phyloP scores from a whole-genome alignment of 35 echinoderm and acorn worm species.

The Apostichopus japonicus region DNA sequence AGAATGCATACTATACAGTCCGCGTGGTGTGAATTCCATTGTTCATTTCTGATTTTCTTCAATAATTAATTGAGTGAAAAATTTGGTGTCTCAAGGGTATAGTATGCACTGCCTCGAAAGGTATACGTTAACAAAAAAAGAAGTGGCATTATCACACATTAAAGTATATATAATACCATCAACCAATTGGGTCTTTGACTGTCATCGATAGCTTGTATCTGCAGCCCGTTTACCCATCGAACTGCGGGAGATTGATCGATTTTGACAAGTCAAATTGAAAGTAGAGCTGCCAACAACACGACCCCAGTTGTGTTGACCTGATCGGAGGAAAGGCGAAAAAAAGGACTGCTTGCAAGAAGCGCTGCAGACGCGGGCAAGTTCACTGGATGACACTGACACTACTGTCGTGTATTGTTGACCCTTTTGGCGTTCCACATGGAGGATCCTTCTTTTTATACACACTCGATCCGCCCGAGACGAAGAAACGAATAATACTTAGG shows the following conservation, averaged over 20 bases:
- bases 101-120: too few relatives aligned
- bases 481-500: too few relatives aligned
- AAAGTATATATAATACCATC: neutral
- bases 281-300: slow-evolving; percentile 59
- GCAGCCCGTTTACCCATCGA: slow-evolving; percentile 57
- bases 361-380: slow-evolving; percentile 14
- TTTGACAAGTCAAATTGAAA: slow-evolving; percentile 54
- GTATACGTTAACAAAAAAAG: too few relatives aligned
- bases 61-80: too few relatives aligned
- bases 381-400: slow-evolving; percentile 53
- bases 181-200: neutral
- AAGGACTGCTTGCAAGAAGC: neutral
- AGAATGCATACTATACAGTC: too few relatives aligned
- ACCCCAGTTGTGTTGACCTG: slow-evolving; percentile 54
- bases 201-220: neutral
- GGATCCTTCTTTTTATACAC: neutral
- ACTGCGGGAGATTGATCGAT: slow-evolving; percentile 33
- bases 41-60: too few relatives aligned
- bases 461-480: too few relatives aligned
- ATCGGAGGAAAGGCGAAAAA: neutral
- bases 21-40: too few relatives aligned
- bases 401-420: neutral
- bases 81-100: too few relatives aligned
- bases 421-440: neutral
- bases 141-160: slow-evolving; percentile 5